phyloP scores from a whole-genome alignment of 1,140 invertebrate genomes.

The Camponotus floridanus region DNA sequence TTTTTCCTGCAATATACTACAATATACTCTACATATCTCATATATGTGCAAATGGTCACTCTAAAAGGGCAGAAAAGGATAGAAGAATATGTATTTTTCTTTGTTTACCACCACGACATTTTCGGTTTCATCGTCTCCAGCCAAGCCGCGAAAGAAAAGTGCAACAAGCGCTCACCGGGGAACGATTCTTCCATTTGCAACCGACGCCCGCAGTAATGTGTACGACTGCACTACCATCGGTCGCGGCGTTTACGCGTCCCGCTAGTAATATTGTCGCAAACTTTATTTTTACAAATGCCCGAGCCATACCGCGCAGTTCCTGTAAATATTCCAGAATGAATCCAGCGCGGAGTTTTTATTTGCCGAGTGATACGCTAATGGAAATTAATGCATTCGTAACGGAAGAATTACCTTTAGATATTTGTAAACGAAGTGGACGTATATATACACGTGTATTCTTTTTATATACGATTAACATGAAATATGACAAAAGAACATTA shows the following conservation, averaged over 20 bases:
- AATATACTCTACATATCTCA: no score
- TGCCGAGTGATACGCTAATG: constrained; percentile 19
- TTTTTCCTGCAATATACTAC: no score
- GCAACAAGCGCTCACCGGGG: constrained; percentile 1
- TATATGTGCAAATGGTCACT: background rate
- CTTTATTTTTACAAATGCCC: constrained; percentile 50
- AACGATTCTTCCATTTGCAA: constrained; percentile 53
- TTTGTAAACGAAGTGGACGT: background rate
- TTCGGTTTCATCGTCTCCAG: constrained; percentile 12
- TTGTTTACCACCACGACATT: constrained; percentile 48
- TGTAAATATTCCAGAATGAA: constrained; percentile 11
- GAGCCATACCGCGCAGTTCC: background rate
- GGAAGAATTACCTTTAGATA: background rate
- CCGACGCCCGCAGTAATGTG: constrained; percentile 34
- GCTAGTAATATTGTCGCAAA: constrained; percentile 42
- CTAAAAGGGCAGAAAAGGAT: background rate
- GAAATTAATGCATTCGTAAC: constrained; percentile 11
- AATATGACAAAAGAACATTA: background rate
- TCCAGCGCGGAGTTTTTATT: constrained; percentile 1
- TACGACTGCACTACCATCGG: constrained; percentile 24
- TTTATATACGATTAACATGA: background rate
- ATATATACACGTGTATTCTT: background rate
- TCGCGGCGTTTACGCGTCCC: constrained; percentile 50
- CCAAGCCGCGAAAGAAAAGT: constrained; percentile 7
- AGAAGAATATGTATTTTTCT: constrained; percentile 39